These are phyloP conservation scores for Campylomormyrus numenius DNA, from an alignment of 2,113 vertebrate species.

Conservation along the genomic window DNA sequence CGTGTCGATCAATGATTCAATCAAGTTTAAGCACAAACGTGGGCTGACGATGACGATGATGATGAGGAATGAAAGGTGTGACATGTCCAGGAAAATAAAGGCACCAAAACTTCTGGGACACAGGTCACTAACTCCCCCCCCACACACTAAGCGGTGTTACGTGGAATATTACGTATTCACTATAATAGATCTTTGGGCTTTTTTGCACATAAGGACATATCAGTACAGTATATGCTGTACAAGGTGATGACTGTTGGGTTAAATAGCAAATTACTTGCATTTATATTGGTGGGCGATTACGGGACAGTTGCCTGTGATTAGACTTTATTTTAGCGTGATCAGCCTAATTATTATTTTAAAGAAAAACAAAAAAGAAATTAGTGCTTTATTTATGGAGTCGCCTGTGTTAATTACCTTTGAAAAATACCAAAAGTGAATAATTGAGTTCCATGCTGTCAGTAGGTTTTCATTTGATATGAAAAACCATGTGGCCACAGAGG, in stretches of 20 bases:
- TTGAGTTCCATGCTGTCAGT: background rate
- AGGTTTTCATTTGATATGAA: constrained; percentile 50
- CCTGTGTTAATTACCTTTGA: constrained; percentile 31
- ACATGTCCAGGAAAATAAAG: background rate
- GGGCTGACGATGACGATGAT: background rate
- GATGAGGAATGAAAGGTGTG: background rate
- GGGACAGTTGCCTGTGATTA: constrained; percentile 8
- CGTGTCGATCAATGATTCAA: background rate
- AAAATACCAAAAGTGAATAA: background rate
- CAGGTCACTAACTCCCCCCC: background rate
- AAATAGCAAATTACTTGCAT: constrained; percentile 21
- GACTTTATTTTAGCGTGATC: background rate
- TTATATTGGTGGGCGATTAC: constrained; percentile 40
- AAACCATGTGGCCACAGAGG: constrained; percentile 31
- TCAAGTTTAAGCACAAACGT: background rate
- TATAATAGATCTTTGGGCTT: background rate
- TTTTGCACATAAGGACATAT: background rate
- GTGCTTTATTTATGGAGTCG: background rate
- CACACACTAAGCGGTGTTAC: background rate
- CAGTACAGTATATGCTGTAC: background rate
- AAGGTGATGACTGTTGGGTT: background rate
- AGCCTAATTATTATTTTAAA: constrained; percentile 35
- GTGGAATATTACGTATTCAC: background rate
- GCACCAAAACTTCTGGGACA: no score
- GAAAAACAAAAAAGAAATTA: constrained; percentile 26